Base-by-base conservation (phyloP, 2,888 invertebrate genomes). In the Chymomyza caudatula region DNA sequence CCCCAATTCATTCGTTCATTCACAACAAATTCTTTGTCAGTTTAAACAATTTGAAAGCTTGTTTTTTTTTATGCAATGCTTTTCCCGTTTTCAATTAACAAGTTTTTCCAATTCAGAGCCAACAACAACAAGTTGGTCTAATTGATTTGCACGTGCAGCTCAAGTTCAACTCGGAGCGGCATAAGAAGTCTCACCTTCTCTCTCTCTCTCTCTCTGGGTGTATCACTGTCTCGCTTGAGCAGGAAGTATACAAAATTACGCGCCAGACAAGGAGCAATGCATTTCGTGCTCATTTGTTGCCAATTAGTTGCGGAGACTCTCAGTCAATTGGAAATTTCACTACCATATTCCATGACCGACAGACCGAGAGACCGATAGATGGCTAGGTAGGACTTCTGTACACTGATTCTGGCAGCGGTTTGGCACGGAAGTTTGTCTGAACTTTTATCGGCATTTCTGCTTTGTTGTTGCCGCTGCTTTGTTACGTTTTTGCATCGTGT, bases 251-350 rank as follows among this genome's bases (percentile, higher is more conserved):
- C 19, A 55, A 22, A 19, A 13, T 42, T 42, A 59, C 4, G 11
- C n/a, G 5, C n/a, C 25, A 53, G 53, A 53, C 53, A 53, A 53
- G 23, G 51, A 51, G 53, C 37, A 51, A 62, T 63, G 63, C 67
- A 69, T 69, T 74, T 72, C 74, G 74, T 77, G 77, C 78, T 85
- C 85, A 83, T 83, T 83, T 85, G 83, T 85, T 83, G 83, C 81
- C 85, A 83, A 83, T 83, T 83, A 83, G 83, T 85, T 85, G 83
- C 71, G 71, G 83, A 78, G 70, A 78, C 82, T 77, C 85, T 83
- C 80, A 83, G 83, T 83, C 82, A 78, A 83, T 83, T 83, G 82
- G 80, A 83, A 85, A 83, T 77, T 85, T 78, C 66, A 63, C 57
- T 11, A 20, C 6, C n/a, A 6, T 22, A 8, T 8, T 15, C 42